Evolutionary conservation across 2,888 invertebrate genomes (phyloP), one percentile per base, ranked within the genome.

Genomic region (Drosophila algonquin): DNA sequence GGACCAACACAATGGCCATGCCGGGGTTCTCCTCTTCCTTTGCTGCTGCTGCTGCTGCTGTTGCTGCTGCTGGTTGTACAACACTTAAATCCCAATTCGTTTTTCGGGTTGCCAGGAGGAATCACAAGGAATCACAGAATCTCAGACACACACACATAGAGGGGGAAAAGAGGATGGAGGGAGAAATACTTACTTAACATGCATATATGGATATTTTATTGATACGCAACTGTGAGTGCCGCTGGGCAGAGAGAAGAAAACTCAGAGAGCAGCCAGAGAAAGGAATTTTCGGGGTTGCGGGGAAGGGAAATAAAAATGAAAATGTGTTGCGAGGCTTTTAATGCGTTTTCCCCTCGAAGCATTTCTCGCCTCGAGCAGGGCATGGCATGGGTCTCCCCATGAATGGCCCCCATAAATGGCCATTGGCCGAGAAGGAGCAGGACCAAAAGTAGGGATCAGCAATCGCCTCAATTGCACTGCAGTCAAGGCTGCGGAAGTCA

Each of bases 181-280:
- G 61, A 57, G 58, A 59, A 54, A 76, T 83, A 83, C 83, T 87
- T 85, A 87, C 85, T 86, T 87, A 86, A 81, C 85, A 87, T 87
- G 83, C 80, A 86, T 86, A 81, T 87, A 87, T 81, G 86, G 75
- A 86, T 87, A 87, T 86, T 86, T 87, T 87, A 86, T 86, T 86
- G 88, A 87, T 87, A 87, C 86, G 76, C 80, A 79, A 75, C 56
- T 80, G 70, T 72, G 73, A 80, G 78, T 69, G 81, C 80, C 76
- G 73, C 65, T 58, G 74, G 73, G 67, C 67, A 58, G 63, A 56
- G 55, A 72, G 52, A 47, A 35, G 30, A 35, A 35, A 35, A 35
- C 35, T 5, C 69, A 40, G 32, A 61, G 52, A 27, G 68, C 12
- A 35, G 0, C 12, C 35, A 35, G 12, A 12, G 30, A 2, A 30